Base-by-base conservation (phyloP, 2,888 invertebrate genomes). In the Metacarcinus magister region DNA sequence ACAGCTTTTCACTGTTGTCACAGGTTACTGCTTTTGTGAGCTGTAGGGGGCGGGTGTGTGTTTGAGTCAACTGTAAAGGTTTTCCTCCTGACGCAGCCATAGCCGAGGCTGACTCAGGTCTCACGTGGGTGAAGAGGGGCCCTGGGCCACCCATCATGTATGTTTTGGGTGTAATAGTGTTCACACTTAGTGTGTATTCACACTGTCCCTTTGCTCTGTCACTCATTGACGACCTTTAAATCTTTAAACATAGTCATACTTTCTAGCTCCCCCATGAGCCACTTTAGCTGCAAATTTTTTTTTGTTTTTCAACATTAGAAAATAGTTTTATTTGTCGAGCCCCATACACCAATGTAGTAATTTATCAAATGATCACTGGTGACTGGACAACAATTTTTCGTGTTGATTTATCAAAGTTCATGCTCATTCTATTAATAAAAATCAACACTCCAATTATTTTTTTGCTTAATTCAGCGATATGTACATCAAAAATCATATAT, bases 191-290 rank as follows among this genome's bases (percentile, higher is more conserved):
- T n/a, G n/a, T n/a, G n/a, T n/a, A n/a, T n/a, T n/a, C n/a, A n/a
- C n/a, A n/a, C n/a, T n/a, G n/a, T n/a, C n/a, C n/a, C n/a, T n/a
- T n/a, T n/a, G n/a, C n/a, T n/a, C n/a, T n/a, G n/a, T n/a, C n/a
- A n/a, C n/a, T n/a, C n/a, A n/a, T n/a, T n/a, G n/a, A n/a, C n/a
- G n/a, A n/a, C n/a, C n/a, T n/a, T n/a, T n/a, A n/a, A n/a, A n/a
- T n/a, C n/a, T n/a, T n/a, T n/a, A n/a, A n/a, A n/a, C 92, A 54
- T 92, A 54, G 28, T 92, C 92, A 54, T 92, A 92, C 19, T 92
- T 92, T 54, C 92, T 92, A n/a, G 10, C 92, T 8, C 54, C 92
- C 67, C 54, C 92, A 48, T 44, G 5, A 44, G 91, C 91, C 44
- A 44, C 91, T 91, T 91, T 91, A 91, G 91, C 43, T 91, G 91